Base-by-base conservation (phyloP, 1,140 invertebrate genomes). In the Drosophila pseudoananassae region DNA sequence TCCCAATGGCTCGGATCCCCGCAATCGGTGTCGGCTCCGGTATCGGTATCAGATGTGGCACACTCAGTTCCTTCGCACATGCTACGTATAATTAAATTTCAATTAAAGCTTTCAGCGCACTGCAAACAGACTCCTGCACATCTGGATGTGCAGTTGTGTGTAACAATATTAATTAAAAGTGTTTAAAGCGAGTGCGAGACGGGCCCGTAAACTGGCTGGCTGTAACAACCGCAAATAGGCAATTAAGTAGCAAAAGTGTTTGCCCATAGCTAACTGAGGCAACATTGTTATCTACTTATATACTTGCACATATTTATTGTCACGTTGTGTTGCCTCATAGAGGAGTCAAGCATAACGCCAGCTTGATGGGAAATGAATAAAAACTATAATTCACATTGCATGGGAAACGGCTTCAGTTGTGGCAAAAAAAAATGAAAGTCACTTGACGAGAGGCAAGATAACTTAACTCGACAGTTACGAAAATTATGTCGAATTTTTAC, bases 161-260 rank as follows among this genome's bases (percentile, higher is more conserved):
- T 78, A 82, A 88, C 66, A 65, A 73, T 76, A 88, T 88, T 88
- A 74, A 88, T 88, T 79, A 88, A 88, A 83, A 83, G 76, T 88
- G 76, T 83, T 88, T 57, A 74, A 78, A 52, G 59, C 78, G 68
- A 73, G 33, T 46, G 45, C 51, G 64, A 65, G 54, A 23, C 74
- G 70, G 64, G 75, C 64, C 68, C 53, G 47, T 52, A 57, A 53
- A 40, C 25, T 57, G 40, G 20, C 43, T 53, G 63, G 23, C 27
- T 45, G 27, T 50, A 66, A 76, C 57, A 58, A 55, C 81, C 66
- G 54, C 81, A 78, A 81, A 81, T 59, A 78, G 70, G 78, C 69
- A 68, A 85, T 85, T 85, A 87, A 75, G 74, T 61, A 10, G 74
- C 14, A 61, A 78, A 73, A 76, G 53, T 65, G 64, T 66, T 70